These are phyloP conservation scores for Drosophila parabipectinata DNA, from an alignment of 1,140 invertebrate species.

Conservation along the genomic window DNA sequence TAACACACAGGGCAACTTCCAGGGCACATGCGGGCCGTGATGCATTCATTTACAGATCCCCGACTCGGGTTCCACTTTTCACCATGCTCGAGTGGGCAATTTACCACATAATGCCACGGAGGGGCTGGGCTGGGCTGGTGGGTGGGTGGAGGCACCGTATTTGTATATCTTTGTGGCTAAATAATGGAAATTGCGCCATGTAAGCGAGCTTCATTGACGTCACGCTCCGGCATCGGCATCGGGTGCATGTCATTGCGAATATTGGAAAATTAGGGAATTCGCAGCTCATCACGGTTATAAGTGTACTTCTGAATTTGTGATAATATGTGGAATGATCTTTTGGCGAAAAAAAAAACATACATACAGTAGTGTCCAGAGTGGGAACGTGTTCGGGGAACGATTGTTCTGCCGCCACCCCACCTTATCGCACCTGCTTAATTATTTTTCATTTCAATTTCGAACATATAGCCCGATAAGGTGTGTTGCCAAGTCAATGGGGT, in stretches of 20 bases:
- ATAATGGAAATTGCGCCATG: slow-evolving; percentile 29
- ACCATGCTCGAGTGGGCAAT: slow-evolving; percentile 36
- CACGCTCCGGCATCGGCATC: slow-evolving; percentile 8
- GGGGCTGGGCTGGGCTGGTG: background rate
- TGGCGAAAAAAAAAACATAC: too few relatives aligned
- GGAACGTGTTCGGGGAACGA: slow-evolving; percentile 16
- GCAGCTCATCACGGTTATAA: slow-evolving; percentile 10
- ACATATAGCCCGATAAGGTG: slow-evolving; percentile 38
- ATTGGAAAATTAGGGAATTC: slow-evolving; percentile 32
- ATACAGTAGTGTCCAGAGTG: background rate
- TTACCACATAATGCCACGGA: slow-evolving; percentile 21
- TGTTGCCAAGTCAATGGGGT: slow-evolving; percentile 26
- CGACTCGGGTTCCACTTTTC: slow-evolving; percentile 16
- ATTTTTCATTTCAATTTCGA: slow-evolving; percentile 31
- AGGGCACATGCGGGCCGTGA: slow-evolving; percentile 10
- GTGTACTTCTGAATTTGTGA: background rate
- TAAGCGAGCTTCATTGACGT: slow-evolving; percentile 33
- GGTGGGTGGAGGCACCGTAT: background rate
- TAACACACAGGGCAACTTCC: slow-evolving; percentile 40
- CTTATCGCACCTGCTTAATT: slow-evolving; percentile 32
- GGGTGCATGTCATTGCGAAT: slow-evolving; percentile 6
- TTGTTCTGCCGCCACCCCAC: background rate
- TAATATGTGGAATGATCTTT: background rate
- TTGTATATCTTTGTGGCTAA: background rate
- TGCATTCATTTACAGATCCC: slow-evolving; percentile 29